Evolutionary conservation across 2,888 invertebrate genomes (phyloP), one percentile per base, ranked within the genome.

Genomic region (Lasioglossum morio): DNA sequence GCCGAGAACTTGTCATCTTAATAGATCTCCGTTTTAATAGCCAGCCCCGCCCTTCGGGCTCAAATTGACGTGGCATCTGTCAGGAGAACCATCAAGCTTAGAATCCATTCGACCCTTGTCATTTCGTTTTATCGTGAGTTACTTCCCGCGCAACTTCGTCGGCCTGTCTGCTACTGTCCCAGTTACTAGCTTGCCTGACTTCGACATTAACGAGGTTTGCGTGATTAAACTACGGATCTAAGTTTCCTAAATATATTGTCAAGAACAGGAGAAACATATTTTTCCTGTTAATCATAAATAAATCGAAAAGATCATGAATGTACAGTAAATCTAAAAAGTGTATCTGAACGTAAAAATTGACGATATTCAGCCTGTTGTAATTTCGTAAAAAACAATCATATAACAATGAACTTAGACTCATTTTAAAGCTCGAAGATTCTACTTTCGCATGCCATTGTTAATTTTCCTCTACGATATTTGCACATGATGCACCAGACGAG

Each of bases 21-120:
- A 84, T 75, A 72, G 74, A 80, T 63, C 70, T 53, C 72, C 63
- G n/a, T 84, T 84, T 80, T 75, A 84, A 84, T 79, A 74, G 57
- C 34, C 72, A 30, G 14, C 27, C 69, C 19, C 7, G 63, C 69
- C 19, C 73, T 23, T 40, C 60, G 23, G 27, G 37, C n/a, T 53
- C 4, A 19, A 84, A 85, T 74, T 72, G 77, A 77, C 19, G 69
- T 46, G 46, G 57, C 76, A 76, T n/a, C 57, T 53, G 85, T 60
- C 84, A 70, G 70, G 10, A 7, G 48, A n/a, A 48, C 77, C 79
- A 46, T 77, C 70, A 37, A 80, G 40, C 79, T 53, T 70, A 48
- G 40, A 66, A 79, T 80, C 63, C 69, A 66, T 48, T 84, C 53
- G 77, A 77, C 70, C 69, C 48, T 30, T 37, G 53, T 80, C 74